Evolutionary conservation across 2,113 vertebrate genomes (phyloP), one percentile per base, ranked within the genome.

Genomic region (Mobula birostris): DNA sequence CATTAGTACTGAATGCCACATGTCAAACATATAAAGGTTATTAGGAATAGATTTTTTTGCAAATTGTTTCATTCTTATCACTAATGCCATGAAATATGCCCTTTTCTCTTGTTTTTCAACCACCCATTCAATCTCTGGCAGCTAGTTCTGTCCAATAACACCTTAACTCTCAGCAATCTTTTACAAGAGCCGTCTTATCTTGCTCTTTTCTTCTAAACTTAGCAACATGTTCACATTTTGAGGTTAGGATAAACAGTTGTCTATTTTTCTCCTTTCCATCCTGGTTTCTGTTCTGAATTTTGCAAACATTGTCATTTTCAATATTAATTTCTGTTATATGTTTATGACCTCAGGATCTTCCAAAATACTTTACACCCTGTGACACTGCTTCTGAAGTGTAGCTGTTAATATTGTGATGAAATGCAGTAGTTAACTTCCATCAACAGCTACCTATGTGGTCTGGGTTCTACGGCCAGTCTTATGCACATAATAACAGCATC

Each of bases 1-100:
- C 70, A 95, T 94, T 78, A 74, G 17, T 77, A 70, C 94, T 94
- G 88, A 94, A 94, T 95, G 94, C 90, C 66, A 95, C 94, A 94
- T 95, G 76, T 95, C 95, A 90, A 40, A 93, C 93, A 95, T 96
- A 94, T 94, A 95, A 91, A 94, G 56, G 94, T 40, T 32, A 92
- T 21, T 8, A 72, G 32, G 21, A 9, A 92, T 72, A 36, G 32
- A 70, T 70, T 72, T 70, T 72, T 70, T 21, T 66, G 2, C 63
- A 90, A 90, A n/a, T 8, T 27, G 36, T 40, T 92, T 72, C 32
- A 40, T 19, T 68, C 66, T 40, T 24, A 15, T 92, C 66, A 21
- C 68, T 21, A 63, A 12, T 92, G 63, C 6, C 36, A 36, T 92
- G 88, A 40, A 68, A 92, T 19, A n/a, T 91, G 68, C 63, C 66